phyloP scores from a whole-genome alignment of 2,888 invertebrate genomes.

The Eudemis profundana region DNA sequence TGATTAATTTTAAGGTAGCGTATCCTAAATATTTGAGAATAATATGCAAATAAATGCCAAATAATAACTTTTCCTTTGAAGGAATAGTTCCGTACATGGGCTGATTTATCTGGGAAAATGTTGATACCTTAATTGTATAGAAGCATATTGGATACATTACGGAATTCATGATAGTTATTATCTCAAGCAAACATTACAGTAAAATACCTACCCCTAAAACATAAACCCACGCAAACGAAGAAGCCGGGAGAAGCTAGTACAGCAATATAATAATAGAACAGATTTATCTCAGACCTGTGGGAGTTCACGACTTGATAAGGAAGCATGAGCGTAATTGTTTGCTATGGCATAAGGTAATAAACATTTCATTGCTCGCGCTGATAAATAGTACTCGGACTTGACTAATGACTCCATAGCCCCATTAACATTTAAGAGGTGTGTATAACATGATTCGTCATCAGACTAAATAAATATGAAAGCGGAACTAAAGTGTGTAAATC shows the following conservation, averaged over 20 bases:
- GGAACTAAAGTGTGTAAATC: conserved; percentile 39
- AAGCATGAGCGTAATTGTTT: conserved; percentile 29
- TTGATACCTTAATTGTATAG: not conserved
- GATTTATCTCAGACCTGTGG: conserved; percentile 30
- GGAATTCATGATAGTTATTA: too few species aligned
- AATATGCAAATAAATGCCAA: too few species aligned
- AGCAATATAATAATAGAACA: conserved; percentile 21
- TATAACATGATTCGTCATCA: conserved; percentile 44
- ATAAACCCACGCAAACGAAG: conserved; percentile 5
- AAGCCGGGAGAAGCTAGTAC: not conserved
- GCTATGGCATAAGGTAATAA: conserved; percentile 32
- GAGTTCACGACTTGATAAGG: conserved; percentile 36
- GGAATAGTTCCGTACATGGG: too few species aligned
- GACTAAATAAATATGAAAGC: conserved; percentile 43
- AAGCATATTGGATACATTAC: too few species aligned
- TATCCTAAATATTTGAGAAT: too few species aligned
- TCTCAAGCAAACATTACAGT: not conserved
- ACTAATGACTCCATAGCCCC: conserved; percentile 34
- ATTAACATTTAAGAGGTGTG: conserved; percentile 40
- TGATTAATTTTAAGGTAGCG: too few species aligned
- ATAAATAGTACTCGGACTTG: conserved; percentile 37
- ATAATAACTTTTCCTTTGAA: too few species aligned
- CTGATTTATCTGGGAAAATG: too few species aligned
- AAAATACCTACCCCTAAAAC: not conserved
- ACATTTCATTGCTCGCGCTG: conserved; percentile 25